These are phyloP conservation scores for Psix sp. DNA, from an alignment of 1,140 invertebrate genomes.

Conservation along the genomic window DNA sequence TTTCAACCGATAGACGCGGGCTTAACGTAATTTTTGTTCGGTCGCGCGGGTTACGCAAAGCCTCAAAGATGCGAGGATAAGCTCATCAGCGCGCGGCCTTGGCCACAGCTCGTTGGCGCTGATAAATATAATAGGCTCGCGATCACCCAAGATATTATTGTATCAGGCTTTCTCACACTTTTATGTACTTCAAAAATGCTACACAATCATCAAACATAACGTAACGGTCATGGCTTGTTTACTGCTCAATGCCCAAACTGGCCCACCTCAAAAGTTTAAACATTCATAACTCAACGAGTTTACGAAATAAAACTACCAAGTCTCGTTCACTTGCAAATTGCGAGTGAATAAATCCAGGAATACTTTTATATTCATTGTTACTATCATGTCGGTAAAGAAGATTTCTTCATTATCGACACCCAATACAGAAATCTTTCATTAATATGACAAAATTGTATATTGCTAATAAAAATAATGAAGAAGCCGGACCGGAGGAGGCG, in stretches of 20 bases:
- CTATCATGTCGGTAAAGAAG: background rate
- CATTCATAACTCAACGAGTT: background rate
- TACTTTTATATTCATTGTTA: background rate
- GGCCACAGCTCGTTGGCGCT: conserved; percentile 50
- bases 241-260: too few species aligned
- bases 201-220: too few species aligned
- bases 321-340: too few species aligned
- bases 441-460: background rate
- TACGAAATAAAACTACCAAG: too few species aligned
- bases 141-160: too few species aligned
- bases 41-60: conserved; percentile 63
- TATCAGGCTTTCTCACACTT: conserved; percentile 49
- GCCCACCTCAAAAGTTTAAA: conserved; percentile 20
- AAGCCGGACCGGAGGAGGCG: conserved; percentile 17
- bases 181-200: too few species aligned
- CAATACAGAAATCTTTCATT: background rate
- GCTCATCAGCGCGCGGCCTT: conserved; percentile 60
- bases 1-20: conserved; percentile 44
- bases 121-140: conserved; percentile 54
- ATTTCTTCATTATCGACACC: background rate
- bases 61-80: conserved; percentile 54
- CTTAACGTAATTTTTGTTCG: conserved; percentile 62
- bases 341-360: conserved; percentile 22
- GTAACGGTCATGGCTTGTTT: too few species aligned
- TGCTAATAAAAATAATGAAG: conserved; percentile 22